Conservation (phyloP, 2,888 invertebrate species). For the Limnephilus rhombicus region DNA sequence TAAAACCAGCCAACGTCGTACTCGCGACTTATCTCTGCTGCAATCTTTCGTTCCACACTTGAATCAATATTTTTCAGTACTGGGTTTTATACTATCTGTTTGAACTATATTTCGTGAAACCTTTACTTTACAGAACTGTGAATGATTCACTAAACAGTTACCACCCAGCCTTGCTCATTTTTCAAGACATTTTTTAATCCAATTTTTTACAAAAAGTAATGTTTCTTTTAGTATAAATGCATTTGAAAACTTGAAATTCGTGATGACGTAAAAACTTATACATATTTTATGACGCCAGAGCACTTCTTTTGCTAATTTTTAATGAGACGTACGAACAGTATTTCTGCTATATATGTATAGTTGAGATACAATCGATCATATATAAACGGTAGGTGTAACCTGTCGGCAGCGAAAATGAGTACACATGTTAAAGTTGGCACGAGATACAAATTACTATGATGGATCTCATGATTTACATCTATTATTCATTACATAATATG, state of each 20-base stretch:
- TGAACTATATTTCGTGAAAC: background rate
- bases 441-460: background rate
- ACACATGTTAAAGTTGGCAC: background rate
- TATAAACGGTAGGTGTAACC: background rate
- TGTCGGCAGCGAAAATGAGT: background rate
- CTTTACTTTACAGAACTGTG: background rate
- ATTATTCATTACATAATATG: background rate
- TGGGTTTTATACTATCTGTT: background rate
- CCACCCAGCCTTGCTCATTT: background rate
- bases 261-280: background rate
- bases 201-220: background rate
- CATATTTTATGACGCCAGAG: background rate
- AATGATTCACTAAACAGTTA: background rate
- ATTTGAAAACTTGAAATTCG: background rate
- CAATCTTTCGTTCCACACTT: background rate
- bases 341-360: background rate
- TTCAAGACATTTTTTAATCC: background rate
- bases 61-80: background rate
- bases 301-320: background rate
- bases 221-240: background rate
- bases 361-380: background rate
- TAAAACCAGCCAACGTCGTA: background rate
- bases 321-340: background rate
- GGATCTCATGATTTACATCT: background rate
- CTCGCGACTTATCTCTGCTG: background rate